Percentiles rank a stretch among this genome's conserved stretches.
phyloP scores from a whole-genome alignment of 2,797 vertebrate genomes.

The Acrossocheilus fasciatus region DNA sequence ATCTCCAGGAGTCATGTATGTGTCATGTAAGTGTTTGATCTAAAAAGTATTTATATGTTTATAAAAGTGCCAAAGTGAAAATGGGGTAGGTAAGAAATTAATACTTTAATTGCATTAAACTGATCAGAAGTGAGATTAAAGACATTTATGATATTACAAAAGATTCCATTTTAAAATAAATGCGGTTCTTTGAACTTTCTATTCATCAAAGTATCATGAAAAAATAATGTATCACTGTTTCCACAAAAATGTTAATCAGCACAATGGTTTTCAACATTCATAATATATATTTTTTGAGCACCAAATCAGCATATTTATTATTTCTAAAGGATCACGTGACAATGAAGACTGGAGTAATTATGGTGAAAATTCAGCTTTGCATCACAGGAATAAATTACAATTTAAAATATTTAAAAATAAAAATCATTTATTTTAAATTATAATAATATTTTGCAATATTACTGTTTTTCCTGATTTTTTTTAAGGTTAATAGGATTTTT shows the following conservation, averaged over 20 bases:
- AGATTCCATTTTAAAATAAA: not conserved
- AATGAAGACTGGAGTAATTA: too few relatives aligned
- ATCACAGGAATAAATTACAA: too few relatives aligned
- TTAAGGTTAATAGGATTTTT: too few relatives aligned
- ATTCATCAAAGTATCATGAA: not conserved
- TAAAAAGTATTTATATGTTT: not conserved
- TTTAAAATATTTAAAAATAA: too few relatives aligned
- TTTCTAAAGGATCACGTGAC: too few relatives aligned
- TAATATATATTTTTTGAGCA: not conserved
- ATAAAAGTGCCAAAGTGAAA: not conserved
- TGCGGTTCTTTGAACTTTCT: not conserved
- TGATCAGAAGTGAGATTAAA: not conserved
- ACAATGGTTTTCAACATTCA: not conserved
- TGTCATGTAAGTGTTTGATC: not conserved
- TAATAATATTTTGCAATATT: too few relatives aligned
- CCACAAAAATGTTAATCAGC: not conserved
- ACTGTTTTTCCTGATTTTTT: too few relatives aligned
- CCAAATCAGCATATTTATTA: too few relatives aligned
- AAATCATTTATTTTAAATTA: too few relatives aligned
- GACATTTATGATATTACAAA: not conserved
- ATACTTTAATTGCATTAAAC: not conserved
- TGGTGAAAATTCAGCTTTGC: too few relatives aligned
- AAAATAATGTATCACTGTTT: not conserved
- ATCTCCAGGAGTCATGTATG: not conserved
- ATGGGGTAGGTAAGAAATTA: not conserved